Conservation (phyloP, 2,888 invertebrate genomes). For the Pseudococcus jackbeardsleyi region DNA sequence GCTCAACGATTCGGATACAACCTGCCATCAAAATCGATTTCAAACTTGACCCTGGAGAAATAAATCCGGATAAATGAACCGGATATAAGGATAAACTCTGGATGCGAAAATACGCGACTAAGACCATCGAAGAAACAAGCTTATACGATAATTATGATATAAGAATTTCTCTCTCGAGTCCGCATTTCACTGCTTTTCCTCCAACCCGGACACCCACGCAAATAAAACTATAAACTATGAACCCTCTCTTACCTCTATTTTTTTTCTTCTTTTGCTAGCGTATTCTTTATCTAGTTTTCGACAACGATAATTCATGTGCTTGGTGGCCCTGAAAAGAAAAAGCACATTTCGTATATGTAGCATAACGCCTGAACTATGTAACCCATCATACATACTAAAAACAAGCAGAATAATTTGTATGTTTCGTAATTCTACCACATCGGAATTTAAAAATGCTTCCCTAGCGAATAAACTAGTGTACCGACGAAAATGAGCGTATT, state of each 20-base stretch:
- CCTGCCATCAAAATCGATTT: background rate
- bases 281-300: constrained; percentile 36
- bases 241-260: background rate
- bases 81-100: constrained; percentile 15
- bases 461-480: constrained; percentile 9
- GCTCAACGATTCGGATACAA: background rate
- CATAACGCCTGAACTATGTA: background rate
- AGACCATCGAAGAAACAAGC: background rate
- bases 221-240: background rate
- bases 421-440: constrained; percentile 28
- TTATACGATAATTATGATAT: constrained; percentile 29
- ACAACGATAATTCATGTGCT: constrained; percentile 39
- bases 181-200: background rate
- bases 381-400: background rate
- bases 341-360: background rate
- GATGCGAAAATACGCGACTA: no score
- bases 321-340: constrained; percentile 12
- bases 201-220: background rate
- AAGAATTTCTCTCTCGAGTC: background rate
- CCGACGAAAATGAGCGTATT: background rate
- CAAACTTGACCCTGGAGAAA: constrained; percentile 12
- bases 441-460: constrained; percentile 39
- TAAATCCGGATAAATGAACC: constrained; percentile 23
- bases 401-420: constrained; percentile 15
- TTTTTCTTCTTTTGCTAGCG: background rate